Conservation (phyloP, 2,113 vertebrate species). For the Trematomus loennbergii region DNA sequence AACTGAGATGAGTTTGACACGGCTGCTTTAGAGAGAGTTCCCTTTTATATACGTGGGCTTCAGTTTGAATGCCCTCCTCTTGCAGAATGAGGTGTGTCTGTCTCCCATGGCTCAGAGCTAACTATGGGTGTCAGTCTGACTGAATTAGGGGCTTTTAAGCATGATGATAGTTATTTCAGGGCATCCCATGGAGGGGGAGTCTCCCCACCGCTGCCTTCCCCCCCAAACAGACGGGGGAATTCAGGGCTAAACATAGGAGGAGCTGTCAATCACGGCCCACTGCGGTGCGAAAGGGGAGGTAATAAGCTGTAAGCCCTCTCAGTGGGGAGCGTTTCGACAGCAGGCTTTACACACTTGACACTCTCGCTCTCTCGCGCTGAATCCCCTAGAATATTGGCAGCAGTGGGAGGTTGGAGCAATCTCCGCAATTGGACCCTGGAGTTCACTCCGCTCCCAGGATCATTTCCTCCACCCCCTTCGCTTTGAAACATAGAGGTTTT, state of each 20-base stretch:
- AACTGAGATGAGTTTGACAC: too few relatives aligned
- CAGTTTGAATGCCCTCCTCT: constrained; percentile 7
- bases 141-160: constrained; percentile 70
- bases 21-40: constrained; percentile 10
- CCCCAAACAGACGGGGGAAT: constrained; percentile 28
- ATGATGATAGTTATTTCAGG: constrained; percentile 76
- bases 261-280: constrained; percentile 74
- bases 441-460: constrained; percentile 47
- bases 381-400: constrained; percentile 59
- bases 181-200: constrained; percentile 56
- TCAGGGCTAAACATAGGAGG: constrained; percentile 47
- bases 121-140: constrained; percentile 62
- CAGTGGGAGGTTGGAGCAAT: constrained; percentile 53
- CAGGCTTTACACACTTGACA: constrained; percentile 48
- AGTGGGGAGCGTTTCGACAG: constrained; percentile 63
- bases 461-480: constrained; percentile 17
- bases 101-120: constrained; percentile 37
- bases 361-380: constrained; percentile 19
- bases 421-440: constrained; percentile 47
- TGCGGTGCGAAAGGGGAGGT: constrained; percentile 67
- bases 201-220: constrained; percentile 25
- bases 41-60: constrained; percentile 12
- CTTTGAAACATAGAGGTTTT: constrained; percentile 21
- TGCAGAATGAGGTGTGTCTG: constrained; percentile 22
- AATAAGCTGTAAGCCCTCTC: constrained; percentile 72